A percentile compares a stretch with the other conserved stretches of the same genome.
Conservation (phyloP, 2,888 invertebrate species). For the Leptinotarsa haldemani region DNA sequence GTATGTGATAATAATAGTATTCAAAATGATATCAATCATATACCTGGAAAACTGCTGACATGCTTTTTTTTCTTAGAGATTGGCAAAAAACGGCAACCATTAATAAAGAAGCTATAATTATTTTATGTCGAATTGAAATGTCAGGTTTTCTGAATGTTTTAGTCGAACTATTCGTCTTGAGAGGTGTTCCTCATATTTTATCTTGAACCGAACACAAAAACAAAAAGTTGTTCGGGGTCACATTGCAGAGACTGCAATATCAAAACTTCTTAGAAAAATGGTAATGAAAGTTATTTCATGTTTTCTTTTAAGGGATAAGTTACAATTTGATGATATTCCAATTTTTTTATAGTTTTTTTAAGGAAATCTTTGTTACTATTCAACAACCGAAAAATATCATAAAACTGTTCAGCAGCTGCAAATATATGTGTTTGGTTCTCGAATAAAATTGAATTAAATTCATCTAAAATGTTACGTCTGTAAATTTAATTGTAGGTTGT, state of each 20-base stretch:
- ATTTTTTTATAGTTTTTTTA: not conserved
- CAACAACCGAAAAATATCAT: too few species aligned
- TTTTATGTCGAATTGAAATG: not conserved
- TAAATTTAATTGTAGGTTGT: conserved; percentile 49
- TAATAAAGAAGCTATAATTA: not conserved
- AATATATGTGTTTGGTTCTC: conserved; percentile 6
- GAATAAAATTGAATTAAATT: not conserved
- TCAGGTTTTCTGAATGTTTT: too few species aligned
- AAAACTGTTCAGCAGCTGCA: not conserved
- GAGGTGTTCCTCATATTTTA: too few species aligned
- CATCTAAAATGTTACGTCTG: conserved; percentile 17
- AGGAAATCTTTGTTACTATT: not conserved
- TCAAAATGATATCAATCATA: not conserved
- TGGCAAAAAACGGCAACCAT: not conserved
- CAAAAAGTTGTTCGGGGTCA: too few species aligned
- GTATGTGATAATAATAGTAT: conserved; percentile 7
- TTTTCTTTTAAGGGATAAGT: not conserved
- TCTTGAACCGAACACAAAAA: too few species aligned
- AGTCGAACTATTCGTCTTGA: too few species aligned
- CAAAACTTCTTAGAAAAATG: too few species aligned
- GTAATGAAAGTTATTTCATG: too few species aligned
- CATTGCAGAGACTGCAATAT: too few species aligned
- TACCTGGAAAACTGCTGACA: not conserved
- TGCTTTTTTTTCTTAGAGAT: not conserved
- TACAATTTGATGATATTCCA: not conserved